phyloP scores from a whole-genome alignment of 2,888 invertebrate species.

The Choristoneura rosaceana region DNA sequence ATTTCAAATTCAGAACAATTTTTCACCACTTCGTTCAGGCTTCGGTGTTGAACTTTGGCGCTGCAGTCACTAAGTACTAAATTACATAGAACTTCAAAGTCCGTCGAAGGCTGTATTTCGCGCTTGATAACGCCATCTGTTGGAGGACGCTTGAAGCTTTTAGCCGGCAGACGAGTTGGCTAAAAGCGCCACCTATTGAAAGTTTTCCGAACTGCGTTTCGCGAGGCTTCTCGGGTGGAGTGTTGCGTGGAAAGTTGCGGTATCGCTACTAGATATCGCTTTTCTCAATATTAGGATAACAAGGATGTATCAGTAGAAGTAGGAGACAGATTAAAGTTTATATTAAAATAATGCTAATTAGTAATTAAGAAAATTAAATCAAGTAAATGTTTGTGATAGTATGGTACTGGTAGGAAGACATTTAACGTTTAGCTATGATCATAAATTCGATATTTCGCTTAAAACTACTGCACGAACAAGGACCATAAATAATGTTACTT shows the following conservation, averaged over 20 bases:
- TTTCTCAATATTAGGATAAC: conserved; percentile 43
- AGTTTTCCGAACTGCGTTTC: conserved; percentile 65
- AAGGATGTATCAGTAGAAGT: background rate
- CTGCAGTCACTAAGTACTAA: conserved; percentile 45
- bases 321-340: background rate
- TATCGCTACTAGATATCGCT: conserved; percentile 73
- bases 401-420: too few relatives aligned
- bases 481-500: too few relatives aligned
- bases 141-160: conserved; percentile 51
- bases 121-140: conserved; percentile 69
- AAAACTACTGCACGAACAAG: too few relatives aligned
- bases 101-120: conserved; percentile 1
- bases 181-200: conserved; percentile 72
- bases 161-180: conserved; percentile 50
- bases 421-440: too few relatives aligned
- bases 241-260: conserved; percentile 54
- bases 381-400: too few relatives aligned
- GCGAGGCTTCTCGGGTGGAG: conserved; percentile 58
- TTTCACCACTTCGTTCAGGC: background rate
- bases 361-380: background rate
- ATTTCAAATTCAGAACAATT: too few relatives aligned
- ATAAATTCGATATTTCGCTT: too few relatives aligned
- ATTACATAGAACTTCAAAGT: conserved; percentile 19
- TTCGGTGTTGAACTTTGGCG: conserved; percentile 32
- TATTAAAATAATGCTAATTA: background rate